Conservation (phyloP, 1,140 invertebrate species). For the Drosophila nigromelanica region DNA sequence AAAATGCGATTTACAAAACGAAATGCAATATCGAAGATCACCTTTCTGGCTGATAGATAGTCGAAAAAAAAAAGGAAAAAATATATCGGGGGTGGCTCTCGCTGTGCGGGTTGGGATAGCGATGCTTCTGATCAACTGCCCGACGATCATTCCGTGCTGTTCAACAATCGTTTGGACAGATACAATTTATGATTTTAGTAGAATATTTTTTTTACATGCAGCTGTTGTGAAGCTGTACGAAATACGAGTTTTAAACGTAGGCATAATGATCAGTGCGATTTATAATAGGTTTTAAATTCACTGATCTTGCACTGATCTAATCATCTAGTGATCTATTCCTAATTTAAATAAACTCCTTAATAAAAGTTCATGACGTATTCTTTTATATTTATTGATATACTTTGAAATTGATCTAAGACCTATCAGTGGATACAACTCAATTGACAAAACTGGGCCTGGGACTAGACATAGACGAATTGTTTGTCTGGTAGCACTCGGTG, state of each 20-base stretch:
- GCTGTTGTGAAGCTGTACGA: no score
- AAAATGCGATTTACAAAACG: constrained; percentile 31
- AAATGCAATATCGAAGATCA: constrained; percentile 44
- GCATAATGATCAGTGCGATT: no score
- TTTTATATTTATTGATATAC: no score
- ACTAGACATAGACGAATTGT: not conserved
- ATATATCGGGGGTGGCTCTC: constrained; percentile 14
- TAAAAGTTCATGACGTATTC: no score
- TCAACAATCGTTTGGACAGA: constrained; percentile 30
- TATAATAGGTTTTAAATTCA: no score
- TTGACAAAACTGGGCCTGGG: not conserved
- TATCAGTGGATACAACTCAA: constrained; percentile 23
- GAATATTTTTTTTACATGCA: constrained; percentile 4
- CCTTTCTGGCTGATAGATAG: constrained; percentile 1
- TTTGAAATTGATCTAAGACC: no score
- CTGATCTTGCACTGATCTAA: no score
- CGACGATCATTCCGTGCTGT: constrained; percentile 39
- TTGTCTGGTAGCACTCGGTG: constrained; percentile 48
- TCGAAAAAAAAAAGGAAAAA: not conserved
- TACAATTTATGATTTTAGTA: constrained; percentile 34
- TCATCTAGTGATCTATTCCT: no score
- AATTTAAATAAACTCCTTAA: no score
- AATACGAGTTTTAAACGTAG: no score
- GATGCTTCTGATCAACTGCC: not conserved
- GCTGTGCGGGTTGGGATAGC: constrained; percentile 15